Percentiles rank a stretch among this genome's conserved stretches.
Conservation (phyloP, 1,140 invertebrate species). For the Phenacoccus solenopsis region DNA sequence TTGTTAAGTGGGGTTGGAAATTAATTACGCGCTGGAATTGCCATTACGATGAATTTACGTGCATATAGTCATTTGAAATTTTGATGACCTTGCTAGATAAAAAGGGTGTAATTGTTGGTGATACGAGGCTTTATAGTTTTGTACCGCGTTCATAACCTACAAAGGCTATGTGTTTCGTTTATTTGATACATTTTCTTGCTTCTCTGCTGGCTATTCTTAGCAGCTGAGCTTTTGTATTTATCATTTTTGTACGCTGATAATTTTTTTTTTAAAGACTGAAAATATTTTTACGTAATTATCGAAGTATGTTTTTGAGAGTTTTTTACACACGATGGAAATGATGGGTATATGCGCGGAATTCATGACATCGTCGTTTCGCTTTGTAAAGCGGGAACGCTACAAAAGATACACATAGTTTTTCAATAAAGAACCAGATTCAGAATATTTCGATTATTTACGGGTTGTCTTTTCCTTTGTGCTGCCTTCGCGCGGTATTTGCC, state of each 20-base stretch:
- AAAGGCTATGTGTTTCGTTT: too few relatives aligned
- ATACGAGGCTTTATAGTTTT: too few relatives aligned
- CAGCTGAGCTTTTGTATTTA: not conserved
- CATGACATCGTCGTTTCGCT: too few relatives aligned
- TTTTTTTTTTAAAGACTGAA: not conserved
- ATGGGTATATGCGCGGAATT: too few relatives aligned
- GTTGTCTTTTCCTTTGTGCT: not conserved
- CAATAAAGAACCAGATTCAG: not conserved
- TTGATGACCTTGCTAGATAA: too few relatives aligned
- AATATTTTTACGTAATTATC: not conserved
- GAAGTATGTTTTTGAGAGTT: not conserved
- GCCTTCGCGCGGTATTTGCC: not conserved
- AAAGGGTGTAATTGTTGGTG: too few relatives aligned
- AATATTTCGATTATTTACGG: not conserved
- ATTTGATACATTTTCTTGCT: too few relatives aligned
- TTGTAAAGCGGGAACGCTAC: not conserved
- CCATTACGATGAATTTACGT: too few relatives aligned
- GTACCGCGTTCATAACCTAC: too few relatives aligned
- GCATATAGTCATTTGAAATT: too few relatives aligned
- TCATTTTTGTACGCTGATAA: not conserved
- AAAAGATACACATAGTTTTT: not conserved
- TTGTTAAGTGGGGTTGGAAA: not conserved
- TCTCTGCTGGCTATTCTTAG: too few relatives aligned
- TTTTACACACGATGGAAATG: not conserved
- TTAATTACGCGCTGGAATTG: too few relatives aligned